Base-by-base conservation (phyloP, 2,888 invertebrate species). In the Nebria salina region DNA sequence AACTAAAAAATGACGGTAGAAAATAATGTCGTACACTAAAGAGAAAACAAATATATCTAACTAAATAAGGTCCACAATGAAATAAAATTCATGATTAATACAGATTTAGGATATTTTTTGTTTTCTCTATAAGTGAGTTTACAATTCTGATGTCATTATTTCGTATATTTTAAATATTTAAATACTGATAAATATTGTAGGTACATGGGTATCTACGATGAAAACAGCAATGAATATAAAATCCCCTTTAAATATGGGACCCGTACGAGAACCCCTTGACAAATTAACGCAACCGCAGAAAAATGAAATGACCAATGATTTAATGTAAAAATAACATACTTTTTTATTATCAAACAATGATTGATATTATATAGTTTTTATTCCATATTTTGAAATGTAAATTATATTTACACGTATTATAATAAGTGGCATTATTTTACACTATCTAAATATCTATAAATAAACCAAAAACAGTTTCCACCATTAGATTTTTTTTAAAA, bases 141-240 rank as follows among this genome's bases (percentile, higher is more conserved):
- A 5, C 34, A 34, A 34, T 34, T 34, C 34, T 34, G n/a, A n/a
- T n/a, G 34, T 34, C 34, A 5, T 34, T 34, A 34, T 34, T 34
- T 34, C 34, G 34, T 34, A 34, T 34, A 34, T 34, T 34, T 34
- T 1, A 34, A 34, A 34, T 34, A 34, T 34, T 34, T 4, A 34
- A 20, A 20, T 20, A 20, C 20, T 20, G 68, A 70, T 77, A 65
- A 8, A 25, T 84, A 42, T 74, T 89, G 54, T 86, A 93, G 94
- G 93, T 82, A 86, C 90, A 8, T 94, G 94, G 94, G 93, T 94
- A 9, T 91, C 93, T 6, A 90, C 92, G 20, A 93, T 94, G 93
- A 95, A 95, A 87, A 90, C 90, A 9, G 93, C 93, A 1, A 94
- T 94, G 94, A 90, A 91, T 83, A 85, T 92, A 7, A 87, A 91